A percentile compares a stretch with the other conserved stretches of the same genome.
These are phyloP conservation scores for Drosophila meridiana DNA, from an alignment of 2,888 invertebrate species.

Conservation along the genomic window DNA sequence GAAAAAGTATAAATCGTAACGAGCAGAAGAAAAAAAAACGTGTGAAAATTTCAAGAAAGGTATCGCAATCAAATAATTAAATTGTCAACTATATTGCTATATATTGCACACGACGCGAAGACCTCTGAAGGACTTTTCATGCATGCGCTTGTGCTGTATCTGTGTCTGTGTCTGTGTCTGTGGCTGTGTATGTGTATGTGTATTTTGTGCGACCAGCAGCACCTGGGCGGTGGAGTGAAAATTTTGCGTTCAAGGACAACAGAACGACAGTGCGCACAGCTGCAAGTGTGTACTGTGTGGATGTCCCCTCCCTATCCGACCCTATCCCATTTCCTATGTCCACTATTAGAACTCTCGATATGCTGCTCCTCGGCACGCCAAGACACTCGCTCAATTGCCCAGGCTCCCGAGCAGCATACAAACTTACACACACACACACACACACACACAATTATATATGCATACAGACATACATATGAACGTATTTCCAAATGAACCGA, in stretches of 20 bases:
- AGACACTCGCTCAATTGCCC: slow-evolving; percentile 38
- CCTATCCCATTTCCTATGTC: slow-evolving; percentile 5
- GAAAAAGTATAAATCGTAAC: slow-evolving; percentile 77
- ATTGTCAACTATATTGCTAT: slow-evolving; percentile 10
- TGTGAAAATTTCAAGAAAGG: slow-evolving; percentile 74
- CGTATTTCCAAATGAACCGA: slow-evolving; percentile 29
- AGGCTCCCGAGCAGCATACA: slow-evolving; percentile 37
- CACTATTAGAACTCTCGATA: slow-evolving; percentile 44
- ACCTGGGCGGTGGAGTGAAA: slow-evolving; percentile 70
- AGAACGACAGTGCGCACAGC: slow-evolving; percentile 57
- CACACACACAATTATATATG: not conserved
- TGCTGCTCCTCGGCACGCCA: slow-evolving; percentile 35
- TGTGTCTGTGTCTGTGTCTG: slow-evolving; percentile 7
- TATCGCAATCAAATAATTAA: slow-evolving; percentile 47
- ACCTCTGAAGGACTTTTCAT: slow-evolving; percentile 61
- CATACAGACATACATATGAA: not conserved
- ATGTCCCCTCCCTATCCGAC: slow-evolving; percentile 7
- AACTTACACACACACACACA: slow-evolving; percentile 1
- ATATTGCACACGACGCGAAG: slow-evolving; percentile 21
- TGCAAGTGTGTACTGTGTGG: slow-evolving; percentile 55
- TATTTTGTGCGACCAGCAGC: slow-evolving; percentile 58
- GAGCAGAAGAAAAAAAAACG: slow-evolving; percentile 74
- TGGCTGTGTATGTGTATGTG: slow-evolving; percentile 7
- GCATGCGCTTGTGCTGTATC: slow-evolving; percentile 11
- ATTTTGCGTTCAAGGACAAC: slow-evolving; percentile 83